phyloP scores from a whole-genome alignment of 2,888 invertebrate genomes.

The Xestia xanthographa region DNA sequence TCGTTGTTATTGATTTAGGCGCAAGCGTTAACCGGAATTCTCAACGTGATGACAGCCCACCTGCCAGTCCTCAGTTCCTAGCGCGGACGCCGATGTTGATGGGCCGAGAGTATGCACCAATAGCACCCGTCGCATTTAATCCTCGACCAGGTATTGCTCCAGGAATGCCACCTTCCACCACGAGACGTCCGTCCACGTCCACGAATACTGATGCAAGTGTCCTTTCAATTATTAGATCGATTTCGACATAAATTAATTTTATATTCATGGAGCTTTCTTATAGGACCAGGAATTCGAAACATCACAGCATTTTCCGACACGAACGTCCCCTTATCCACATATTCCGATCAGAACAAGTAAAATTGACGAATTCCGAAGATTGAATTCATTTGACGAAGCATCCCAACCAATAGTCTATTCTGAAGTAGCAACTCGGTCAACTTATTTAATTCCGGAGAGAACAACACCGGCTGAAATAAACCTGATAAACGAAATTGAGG shows the following conservation, averaged over 20 bases:
- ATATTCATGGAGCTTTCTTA: constrained; percentile 23
- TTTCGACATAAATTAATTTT: neutral
- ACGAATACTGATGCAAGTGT: constrained; percentile 72
- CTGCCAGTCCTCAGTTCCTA: constrained; percentile 81
- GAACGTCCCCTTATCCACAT: constrained; percentile 68
- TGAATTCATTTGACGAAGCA: constrained; percentile 66
- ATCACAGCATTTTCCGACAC: constrained; percentile 66
- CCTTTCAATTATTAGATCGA: constrained; percentile 2
- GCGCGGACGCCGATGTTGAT: constrained; percentile 69
- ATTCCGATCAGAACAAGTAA: constrained; percentile 71
- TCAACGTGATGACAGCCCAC: constrained; percentile 84
- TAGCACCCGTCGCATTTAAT: constrained; percentile 82
- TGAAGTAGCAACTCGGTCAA: constrained; percentile 55
- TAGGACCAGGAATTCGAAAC: constrained; percentile 40
- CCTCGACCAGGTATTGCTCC: constrained; percentile 71
- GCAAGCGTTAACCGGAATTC: constrained; percentile 54
- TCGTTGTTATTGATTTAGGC: constrained; percentile 31
- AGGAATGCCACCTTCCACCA: constrained; percentile 71
- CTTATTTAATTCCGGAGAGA: constrained; percentile 60
- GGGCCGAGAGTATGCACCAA: constrained; percentile 82
- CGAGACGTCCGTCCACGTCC: too few relatives aligned
- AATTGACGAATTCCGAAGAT: constrained; percentile 59
- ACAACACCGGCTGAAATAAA: constrained; percentile 53
- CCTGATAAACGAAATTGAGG: constrained; percentile 55
- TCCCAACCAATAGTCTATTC: constrained; percentile 7